Conservation (phyloP, 2,797 vertebrate genomes). For the Trematomus bernacchii region DNA sequence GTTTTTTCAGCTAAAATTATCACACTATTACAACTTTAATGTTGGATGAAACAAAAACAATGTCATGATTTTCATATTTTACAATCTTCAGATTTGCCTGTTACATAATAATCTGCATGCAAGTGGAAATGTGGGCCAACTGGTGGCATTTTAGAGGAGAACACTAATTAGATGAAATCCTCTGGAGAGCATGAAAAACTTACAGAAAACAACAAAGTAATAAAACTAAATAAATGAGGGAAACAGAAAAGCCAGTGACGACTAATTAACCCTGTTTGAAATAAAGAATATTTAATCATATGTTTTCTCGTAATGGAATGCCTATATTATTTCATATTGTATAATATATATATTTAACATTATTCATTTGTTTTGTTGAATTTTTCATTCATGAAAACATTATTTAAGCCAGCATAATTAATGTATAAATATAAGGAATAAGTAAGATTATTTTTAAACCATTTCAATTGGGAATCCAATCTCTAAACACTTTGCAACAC, state of each 20-base stretch:
- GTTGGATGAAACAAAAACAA: background rate
- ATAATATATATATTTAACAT: background rate
- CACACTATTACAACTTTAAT: background rate
- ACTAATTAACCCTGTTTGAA: slow-evolving; percentile 27
- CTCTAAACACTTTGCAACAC: background rate
- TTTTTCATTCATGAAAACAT: slow-evolving; percentile 15
- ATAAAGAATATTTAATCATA: slow-evolving; percentile 20
- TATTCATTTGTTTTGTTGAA: slow-evolving; percentile 25
- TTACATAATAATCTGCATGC: background rate
- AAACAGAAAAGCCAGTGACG: slow-evolving; percentile 7
- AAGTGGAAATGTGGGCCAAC: background rate
- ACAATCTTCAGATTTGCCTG: background rate
- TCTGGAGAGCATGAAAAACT: background rate
- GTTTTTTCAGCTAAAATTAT: background rate
- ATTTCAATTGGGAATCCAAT: slow-evolving; percentile 1
- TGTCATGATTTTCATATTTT: background rate
- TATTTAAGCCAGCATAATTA: slow-evolving; percentile 33
- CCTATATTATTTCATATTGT: background rate
- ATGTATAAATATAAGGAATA: slow-evolving; percentile 6
- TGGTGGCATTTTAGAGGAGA: background rate
- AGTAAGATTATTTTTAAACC: slow-evolving; percentile 1
- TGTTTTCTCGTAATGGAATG: slow-evolving; percentile 17
- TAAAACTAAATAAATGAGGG: slow-evolving; percentile 13
- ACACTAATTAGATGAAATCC: background rate
- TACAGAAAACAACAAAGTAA: slow-evolving; percentile 3